Evolutionary conservation across 2,888 invertebrate genomes (phyloP), one percentile per base, ranked within the genome.

Genomic region (Conchocele bisecta): DNA sequence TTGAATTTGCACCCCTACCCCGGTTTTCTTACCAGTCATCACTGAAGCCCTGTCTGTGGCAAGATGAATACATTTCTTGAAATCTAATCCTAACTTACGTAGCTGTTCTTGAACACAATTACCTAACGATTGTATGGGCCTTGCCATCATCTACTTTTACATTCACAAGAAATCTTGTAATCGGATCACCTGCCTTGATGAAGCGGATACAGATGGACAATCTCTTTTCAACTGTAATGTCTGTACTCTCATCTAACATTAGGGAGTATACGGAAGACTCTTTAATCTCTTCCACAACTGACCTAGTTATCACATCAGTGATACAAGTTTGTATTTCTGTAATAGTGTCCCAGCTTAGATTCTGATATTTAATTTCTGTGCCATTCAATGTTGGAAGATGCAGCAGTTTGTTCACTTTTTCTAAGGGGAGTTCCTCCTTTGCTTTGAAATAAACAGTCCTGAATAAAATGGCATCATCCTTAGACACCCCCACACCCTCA

Each of bases 181-280:
- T n/a, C n/a, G n/a, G n/a, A n/a, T n/a, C n/a, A n/a, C n/a, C n/a
- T n/a, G n/a, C n/a, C 17, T 57, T 42, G 0, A 70, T 57, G 53
- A 66, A 76, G 13, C 76, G 24, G 0, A 73, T 46, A 59, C 76
- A 76, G 4, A 76, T 44, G 24, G 41, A 31, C 4, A 70, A 48
- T n/a, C 61, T 31, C 22, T 74, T 71, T 9, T 65, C 50, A 6
- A 68, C 44, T n/a, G 58, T 46, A 11, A 75, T 13, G 22, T 79
- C 73, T 17, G 73, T 75, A 31, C 63, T 68, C 42, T 76, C 68
- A 72, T 75, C 75, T 3, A 75, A n/a, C 59, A 69, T 74, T 1
- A 68, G 17, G 1, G 51, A 60, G 61, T 29, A 72, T 6, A 50
- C 4, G 7, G 15, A 1, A 17, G 59, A 54, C 5, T 24, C 1